Evolutionary conservation across 2,888 invertebrate genomes (phyloP), one percentile per base, ranked within the genome.

Genomic region (Dryobota labecula): DNA sequence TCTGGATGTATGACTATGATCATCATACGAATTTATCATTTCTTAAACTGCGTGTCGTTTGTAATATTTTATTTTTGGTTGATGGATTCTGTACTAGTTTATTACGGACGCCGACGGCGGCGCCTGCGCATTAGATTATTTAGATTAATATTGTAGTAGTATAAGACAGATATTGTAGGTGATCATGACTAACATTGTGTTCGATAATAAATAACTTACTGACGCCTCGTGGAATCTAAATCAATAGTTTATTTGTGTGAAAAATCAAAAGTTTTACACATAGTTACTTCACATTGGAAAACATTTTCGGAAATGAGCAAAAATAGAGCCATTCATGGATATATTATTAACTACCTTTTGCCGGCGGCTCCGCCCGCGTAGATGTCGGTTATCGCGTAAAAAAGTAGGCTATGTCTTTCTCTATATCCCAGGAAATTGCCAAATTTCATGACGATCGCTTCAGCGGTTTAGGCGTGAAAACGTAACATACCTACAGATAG

Each of bases 1-100:
- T 75, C 56, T 74, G 66, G 57, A 65, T 36, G 51, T 81, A 79
- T 76, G 81, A 78, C 68, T 81, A 61, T 57, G 70, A 73, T 67
- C 68, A 36, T 36, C 61, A 71, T 75, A 82, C 60, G 36, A 66
- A 77, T 73, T 56, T 49, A 82, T 77, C 73, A 68, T 67, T 64
- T 65, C 54, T 67, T 72, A 45, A 76, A 81, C 36, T 62, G 65
- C 45, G 36, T 70, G 53, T 73, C 58, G 58, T 64, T 81, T 56
- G 64, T 80, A 43, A 74, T 68, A 47, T 36, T 64, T 80, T 79
- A 74, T 79, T 76, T 80, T 76, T 53, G 41, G 69, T 58, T 75
- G 57, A 74, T 66, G n/a, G 20, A 57, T 67, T 30, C 45, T 41
- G 36, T 56, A 36, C 51, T 41, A 36, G 54, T 47, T 56, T 20